A percentile compares a stretch with the other conserved stretches of the same genome.
phyloP scores from a whole-genome alignment of 2,888 invertebrate species.

The Monopis laevigella region DNA sequence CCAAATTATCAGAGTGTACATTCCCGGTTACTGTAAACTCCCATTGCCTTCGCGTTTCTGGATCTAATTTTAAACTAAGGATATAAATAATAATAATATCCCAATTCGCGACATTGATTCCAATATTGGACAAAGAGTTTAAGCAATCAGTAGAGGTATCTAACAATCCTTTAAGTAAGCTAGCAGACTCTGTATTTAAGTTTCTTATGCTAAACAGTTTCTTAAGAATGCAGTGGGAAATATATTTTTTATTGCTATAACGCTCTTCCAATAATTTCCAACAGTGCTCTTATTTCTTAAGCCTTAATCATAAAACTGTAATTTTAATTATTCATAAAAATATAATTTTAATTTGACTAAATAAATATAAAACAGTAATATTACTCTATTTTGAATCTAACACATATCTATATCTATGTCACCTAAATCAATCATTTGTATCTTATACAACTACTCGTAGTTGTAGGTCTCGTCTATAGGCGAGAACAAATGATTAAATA shows the following conservation, averaged over 20 bases:
- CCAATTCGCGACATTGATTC: slow-evolving; percentile 8
- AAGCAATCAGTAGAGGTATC: slow-evolving; percentile 13
- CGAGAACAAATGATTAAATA: too few species aligned
- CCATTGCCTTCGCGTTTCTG: not conserved
- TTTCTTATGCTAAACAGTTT: slow-evolving; percentile 5
- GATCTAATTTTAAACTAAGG: not conserved
- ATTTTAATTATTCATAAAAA: too few species aligned
- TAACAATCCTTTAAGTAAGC: slow-evolving; percentile 8
- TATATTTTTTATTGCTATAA: slow-evolving; percentile 9
- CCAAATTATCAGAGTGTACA: not conserved
- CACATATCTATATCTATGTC: too few species aligned
- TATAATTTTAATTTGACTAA: too few species aligned
- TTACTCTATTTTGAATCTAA: too few species aligned
- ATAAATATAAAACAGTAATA: too few species aligned
- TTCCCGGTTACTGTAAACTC: too few species aligned
- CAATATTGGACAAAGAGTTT: slow-evolving; percentile 9
- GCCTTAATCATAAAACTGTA: too few species aligned
- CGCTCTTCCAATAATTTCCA: slow-evolving; percentile 4
- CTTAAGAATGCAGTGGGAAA: slow-evolving; percentile 10
- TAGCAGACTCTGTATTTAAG: slow-evolving; percentile 3
- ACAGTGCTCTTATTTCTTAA: too few species aligned
- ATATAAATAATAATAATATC: slow-evolving; percentile 7
- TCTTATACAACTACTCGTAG: too few species aligned
- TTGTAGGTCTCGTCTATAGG: too few species aligned
- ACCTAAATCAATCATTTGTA: too few species aligned